Conservation (phyloP, 35 echinoderm and acorn worm species). For the Stichopus chloronotus region DNA sequence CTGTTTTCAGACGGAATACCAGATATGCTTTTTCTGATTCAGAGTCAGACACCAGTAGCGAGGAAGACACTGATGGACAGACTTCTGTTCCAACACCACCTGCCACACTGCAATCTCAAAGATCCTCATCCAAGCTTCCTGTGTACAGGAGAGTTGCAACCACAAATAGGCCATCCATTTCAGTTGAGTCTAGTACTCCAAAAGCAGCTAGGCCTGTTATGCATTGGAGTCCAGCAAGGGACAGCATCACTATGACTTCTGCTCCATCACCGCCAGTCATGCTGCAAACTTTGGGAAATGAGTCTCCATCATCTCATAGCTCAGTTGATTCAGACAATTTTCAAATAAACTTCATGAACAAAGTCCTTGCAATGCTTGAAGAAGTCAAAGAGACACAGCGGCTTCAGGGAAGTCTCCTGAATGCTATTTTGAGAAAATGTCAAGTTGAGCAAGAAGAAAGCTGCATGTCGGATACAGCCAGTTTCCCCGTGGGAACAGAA, state of each 20-base stretch:
- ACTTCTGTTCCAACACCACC: neutral
- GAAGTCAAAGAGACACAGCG: slow-evolving; percentile 11
- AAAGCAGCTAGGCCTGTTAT: neutral
- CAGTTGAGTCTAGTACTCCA: too few relatives aligned
- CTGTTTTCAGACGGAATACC: neutral
- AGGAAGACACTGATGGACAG: slow-evolving; percentile 14
- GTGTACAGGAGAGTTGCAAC: too few relatives aligned
- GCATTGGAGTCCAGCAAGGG: neutral
- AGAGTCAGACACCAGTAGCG: neutral
- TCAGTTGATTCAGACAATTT: neutral
- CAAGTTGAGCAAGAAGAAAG: neutral
- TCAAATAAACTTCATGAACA: neutral
- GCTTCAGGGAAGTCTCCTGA: neutral
- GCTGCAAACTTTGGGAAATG: slow-evolving; percentile 3
- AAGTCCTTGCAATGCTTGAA: neutral
- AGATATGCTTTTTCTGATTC: slow-evolving; percentile 12
- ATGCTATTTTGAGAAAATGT: neutral
- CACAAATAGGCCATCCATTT: too few relatives aligned
- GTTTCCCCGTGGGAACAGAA: neutral
- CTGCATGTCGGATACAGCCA: neutral
- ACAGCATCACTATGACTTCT: neutral
- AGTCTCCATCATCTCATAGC: neutral
- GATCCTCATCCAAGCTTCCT: neutral
- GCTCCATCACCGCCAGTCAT: slow-evolving; percentile 7
- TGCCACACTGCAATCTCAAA: neutral